Conservation (phyloP, 2,888 invertebrate genomes). For the Acrocera orbiculus region DNA sequence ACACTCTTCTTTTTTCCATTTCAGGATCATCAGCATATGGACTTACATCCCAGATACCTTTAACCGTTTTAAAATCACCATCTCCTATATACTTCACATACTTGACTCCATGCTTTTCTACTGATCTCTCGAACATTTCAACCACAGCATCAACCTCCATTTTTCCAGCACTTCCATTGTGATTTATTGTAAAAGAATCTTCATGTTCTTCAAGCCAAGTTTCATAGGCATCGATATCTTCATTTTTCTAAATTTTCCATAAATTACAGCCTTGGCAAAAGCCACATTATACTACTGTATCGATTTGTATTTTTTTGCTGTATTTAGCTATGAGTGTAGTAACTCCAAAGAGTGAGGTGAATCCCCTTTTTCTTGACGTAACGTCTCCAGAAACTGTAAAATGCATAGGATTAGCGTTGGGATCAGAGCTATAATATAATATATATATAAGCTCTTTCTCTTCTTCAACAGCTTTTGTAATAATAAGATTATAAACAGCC, state of each 20-base stretch:
- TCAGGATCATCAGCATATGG: constrained; percentile 2
- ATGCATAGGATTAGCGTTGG: constrained; percentile 1
- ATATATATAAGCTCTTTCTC: too few relatives aligned
- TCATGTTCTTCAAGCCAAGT: constrained; percentile 3
- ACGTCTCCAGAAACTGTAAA: not conserved
- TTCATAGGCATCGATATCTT: constrained; percentile 1
- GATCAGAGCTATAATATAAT: too few relatives aligned
- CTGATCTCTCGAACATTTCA: constrained; percentile 1
- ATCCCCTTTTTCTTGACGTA: not conserved
- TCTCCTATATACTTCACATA: constrained; percentile 4
- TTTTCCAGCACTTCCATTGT: constrained; percentile 2
- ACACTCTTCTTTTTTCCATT: constrained; percentile 4
- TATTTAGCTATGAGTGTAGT: constrained; percentile 4
- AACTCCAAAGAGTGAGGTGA: constrained; percentile 3
- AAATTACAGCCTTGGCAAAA: constrained; percentile 11
- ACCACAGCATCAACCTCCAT: constrained; percentile 2
- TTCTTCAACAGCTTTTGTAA: constrained; percentile 1
- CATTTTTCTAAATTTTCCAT: constrained; percentile 8
- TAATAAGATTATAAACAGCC: constrained; percentile 2
- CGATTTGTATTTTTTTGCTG: constrained; percentile 9
- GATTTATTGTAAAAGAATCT: not conserved
- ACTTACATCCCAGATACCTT: not conserved
- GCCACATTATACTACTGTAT: constrained; percentile 10
- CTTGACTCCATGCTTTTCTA: not conserved
- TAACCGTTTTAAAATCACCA: constrained; percentile 2